phyloP scores from a whole-genome alignment of 37 sponge, comb jelly and placozoan species.

The Chondrilla cf. caribensis region DNA sequence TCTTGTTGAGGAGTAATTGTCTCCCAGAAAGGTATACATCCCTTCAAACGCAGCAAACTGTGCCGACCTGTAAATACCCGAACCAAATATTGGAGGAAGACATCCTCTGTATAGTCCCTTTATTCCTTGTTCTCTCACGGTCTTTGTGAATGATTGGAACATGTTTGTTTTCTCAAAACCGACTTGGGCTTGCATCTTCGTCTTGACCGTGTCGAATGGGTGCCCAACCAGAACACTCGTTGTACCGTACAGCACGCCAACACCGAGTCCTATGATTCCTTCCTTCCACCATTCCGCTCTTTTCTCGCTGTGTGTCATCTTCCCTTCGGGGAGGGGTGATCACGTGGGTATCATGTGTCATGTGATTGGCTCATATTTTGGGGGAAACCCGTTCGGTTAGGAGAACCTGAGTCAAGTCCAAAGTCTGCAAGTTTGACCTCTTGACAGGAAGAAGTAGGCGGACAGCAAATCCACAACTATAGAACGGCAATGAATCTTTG shows the following conservation, averaged over 20 bases:
- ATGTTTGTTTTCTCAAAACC: slow-evolving; percentile 87
- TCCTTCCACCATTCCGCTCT: slow-evolving; percentile 90
- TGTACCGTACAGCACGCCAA: slow-evolving; percentile 97
- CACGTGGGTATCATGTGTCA: too few species aligned
- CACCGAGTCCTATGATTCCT: slow-evolving; percentile 82
- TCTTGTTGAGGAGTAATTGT: slow-evolving; percentile 25
- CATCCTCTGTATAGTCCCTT: slow-evolving; percentile 88
- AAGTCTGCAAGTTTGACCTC: too few species aligned
- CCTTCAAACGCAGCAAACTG: slow-evolving; percentile 98
- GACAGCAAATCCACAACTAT: too few species aligned
- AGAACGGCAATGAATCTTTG: too few species aligned
- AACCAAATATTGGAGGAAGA: slow-evolving; percentile 90
- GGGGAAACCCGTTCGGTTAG: too few species aligned
- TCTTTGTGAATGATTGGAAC: slow-evolving; percentile 72
- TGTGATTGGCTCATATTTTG: too few species aligned
- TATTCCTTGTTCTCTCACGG: slow-evolving; percentile 76
- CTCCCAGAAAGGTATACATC: slow-evolving; percentile 64
- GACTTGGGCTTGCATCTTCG: slow-evolving; percentile 98
- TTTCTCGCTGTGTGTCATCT: slow-evolving; percentile 95
- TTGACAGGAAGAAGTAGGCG: too few species aligned
- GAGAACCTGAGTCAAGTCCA: too few species aligned
- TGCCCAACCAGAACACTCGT: slow-evolving; percentile 96
- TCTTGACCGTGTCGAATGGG: slow-evolving; percentile 98
- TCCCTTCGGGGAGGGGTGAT: too few species aligned
- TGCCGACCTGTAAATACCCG: slow-evolving; percentile 92